Evolutionary conservation across 2,797 vertebrate species (phyloP).

Genomic region (Myotis findleyi): DNA sequence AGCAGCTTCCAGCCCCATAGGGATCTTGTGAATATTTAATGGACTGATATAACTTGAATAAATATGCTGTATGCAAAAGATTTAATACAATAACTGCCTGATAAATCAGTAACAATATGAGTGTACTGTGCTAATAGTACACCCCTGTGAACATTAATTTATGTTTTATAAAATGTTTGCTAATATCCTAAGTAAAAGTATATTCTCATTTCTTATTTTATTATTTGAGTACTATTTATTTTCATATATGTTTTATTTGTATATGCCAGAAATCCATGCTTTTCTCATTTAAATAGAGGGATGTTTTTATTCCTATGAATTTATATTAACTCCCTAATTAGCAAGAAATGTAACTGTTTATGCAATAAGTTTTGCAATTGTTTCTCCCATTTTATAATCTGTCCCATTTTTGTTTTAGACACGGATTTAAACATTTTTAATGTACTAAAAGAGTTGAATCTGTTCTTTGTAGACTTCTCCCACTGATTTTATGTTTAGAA

Average conservation of each 20-base stretch:
- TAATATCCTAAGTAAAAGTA: neutral
- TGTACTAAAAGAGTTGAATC: neutral
- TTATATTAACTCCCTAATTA: neutral
- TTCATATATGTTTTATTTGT: neutral
- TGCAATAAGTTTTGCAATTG: neutral
- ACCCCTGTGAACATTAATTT: constrained; percentile 13
- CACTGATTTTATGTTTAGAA: neutral
- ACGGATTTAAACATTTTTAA: neutral
- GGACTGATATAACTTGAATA: neutral
- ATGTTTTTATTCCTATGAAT: neutral
- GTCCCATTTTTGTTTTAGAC: neutral
- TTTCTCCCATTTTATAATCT: neutral
- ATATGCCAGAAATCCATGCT: neutral
- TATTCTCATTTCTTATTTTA: constrained; percentile 41
- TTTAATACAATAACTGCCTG: neutral
- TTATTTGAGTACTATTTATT: neutral
- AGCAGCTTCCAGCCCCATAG: neutral
- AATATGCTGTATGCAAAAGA: neutral
- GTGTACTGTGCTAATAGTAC: neutral
- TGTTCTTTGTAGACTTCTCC: neutral
- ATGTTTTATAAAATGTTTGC: neutral
- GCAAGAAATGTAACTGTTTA: neutral
- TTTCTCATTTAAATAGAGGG: neutral
- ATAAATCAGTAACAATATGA: neutral
- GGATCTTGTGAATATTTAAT: neutral